phyloP scores from a whole-genome alignment of 2,113 vertebrate genomes.

The Pteruthius melanotis region DNA sequence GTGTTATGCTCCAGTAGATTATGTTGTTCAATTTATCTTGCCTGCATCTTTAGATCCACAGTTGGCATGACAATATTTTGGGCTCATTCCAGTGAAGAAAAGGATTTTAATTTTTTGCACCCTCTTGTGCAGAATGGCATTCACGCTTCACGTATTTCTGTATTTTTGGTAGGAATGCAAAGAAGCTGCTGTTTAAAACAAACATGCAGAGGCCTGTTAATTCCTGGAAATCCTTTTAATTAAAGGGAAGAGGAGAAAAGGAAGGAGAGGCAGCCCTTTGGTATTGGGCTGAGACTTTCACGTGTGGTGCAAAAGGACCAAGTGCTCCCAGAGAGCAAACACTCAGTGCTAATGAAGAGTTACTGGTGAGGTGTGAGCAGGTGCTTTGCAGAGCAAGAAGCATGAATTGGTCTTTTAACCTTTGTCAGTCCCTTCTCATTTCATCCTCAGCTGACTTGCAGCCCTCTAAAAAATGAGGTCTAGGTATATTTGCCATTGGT shows the following conservation, averaged over 20 bases:
- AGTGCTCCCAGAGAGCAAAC: background rate
- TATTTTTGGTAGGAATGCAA: background rate
- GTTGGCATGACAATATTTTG: background rate
- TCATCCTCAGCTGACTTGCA: background rate
- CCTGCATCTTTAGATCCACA: background rate
- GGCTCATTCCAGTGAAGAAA: background rate
- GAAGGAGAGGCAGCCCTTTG: background rate
- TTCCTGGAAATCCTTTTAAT: background rate
- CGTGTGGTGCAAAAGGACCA: accelerated
- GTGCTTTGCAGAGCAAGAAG: background rate
- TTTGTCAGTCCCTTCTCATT: background rate
- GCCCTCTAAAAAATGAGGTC: background rate
- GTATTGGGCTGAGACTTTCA: background rate
- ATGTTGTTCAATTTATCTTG: background rate
- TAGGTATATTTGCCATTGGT: background rate
- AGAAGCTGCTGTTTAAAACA: background rate
- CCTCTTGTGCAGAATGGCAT: background rate
- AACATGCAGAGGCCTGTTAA: background rate
- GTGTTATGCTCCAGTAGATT: background rate
- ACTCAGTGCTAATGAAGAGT: background rate
- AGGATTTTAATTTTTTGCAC: background rate
- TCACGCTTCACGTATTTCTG: background rate
- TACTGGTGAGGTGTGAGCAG: background rate
- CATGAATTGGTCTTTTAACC: background rate
- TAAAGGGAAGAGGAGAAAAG: background rate